Percentiles rank a stretch among this genome's conserved stretches.
Evolutionary conservation across 2,888 invertebrate genomes (phyloP).

Genomic region (Lasioglossum villosulum): DNA sequence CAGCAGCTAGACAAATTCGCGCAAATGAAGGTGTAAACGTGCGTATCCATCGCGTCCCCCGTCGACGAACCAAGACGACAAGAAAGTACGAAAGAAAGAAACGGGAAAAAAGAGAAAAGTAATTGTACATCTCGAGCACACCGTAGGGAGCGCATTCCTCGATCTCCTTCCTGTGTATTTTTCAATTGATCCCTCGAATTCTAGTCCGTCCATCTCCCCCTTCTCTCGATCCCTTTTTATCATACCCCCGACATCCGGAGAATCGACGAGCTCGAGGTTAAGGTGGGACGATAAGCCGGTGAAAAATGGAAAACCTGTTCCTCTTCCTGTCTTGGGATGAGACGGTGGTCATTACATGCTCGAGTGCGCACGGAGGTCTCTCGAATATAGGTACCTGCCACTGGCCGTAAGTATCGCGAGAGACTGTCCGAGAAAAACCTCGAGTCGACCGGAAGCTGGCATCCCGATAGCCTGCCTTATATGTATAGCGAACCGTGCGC

Average conservation of each 20-base stretch:
- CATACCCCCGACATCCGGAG: constrained; percentile 58
- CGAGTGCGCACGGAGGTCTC: constrained; percentile 67
- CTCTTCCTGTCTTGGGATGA: constrained; percentile 78
- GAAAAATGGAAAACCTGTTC: constrained; percentile 81
- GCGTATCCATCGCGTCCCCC: neutral
- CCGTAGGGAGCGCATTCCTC: neutral
- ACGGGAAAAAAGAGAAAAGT: neutral
- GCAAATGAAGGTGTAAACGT: neutral
- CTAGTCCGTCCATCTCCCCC: constrained; percentile 18
- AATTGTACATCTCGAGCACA: neutral
- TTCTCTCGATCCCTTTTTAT: constrained; percentile 2
- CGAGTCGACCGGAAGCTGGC: constrained; percentile 65
- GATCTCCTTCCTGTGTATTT: neutral
- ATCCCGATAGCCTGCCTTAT: constrained; percentile 44
- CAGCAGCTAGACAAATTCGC: neutral
- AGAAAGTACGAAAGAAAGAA: neutral
- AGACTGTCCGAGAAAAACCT: constrained; percentile 58
- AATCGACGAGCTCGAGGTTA: constrained; percentile 72
- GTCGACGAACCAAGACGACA: neutral
- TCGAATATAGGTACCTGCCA: constrained; percentile 65
- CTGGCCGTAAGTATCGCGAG: constrained; percentile 63
- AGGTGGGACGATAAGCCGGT: constrained; percentile 77
- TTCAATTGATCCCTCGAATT: constrained; percentile 20
- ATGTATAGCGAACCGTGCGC: constrained; percentile 9
- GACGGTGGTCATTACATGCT: constrained; percentile 77